phyloP scores from a whole-genome alignment of 2,888 invertebrate genomes.

The Volucella bombylans region DNA sequence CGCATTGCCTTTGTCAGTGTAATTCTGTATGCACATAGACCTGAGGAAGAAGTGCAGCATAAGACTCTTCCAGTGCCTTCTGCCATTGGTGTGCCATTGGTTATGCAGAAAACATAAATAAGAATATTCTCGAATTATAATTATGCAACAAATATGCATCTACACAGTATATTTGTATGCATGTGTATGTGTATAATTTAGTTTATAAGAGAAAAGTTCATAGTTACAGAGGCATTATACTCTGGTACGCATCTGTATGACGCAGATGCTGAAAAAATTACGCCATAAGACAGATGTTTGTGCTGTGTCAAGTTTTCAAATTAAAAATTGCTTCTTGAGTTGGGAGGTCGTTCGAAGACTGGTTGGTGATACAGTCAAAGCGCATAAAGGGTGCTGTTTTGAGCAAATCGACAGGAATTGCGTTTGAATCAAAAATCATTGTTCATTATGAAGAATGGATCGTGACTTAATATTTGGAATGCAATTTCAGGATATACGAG shows the following conservation, averaged over 20 bases:
- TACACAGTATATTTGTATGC: background rate
- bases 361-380: too few species aligned
- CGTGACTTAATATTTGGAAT: too few species aligned
- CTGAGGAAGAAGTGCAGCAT: conserved; percentile 26
- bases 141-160: conserved; percentile 31
- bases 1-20: conserved; percentile 5
- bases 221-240: conserved; percentile 33
- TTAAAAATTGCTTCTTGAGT: background rate
- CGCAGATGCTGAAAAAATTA: conserved; percentile 15
- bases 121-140: conserved; percentile 54
- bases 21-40: conserved; percentile 1
- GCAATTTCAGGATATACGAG: too few species aligned
- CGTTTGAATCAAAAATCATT: too few species aligned
- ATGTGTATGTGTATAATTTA: background rate
- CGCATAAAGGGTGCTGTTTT: too few species aligned
- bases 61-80: conserved; percentile 16
- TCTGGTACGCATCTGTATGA: conserved; percentile 48
- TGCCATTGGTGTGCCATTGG: conserved; percentile 26
- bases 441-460: too few species aligned
- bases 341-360: too few species aligned
- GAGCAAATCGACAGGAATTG: too few species aligned
- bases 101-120: conserved; percentile 48
- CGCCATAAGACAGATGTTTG: conserved; percentile 29
- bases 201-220: conserved; percentile 40
- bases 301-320: conserved; percentile 46